Percentiles rank a stretch among this genome's conserved stretches.
These are phyloP conservation scores for Physeter macrocephalus DNA, from an alignment of 2,113 vertebrate genomes.

Conservation along the genomic window DNA sequence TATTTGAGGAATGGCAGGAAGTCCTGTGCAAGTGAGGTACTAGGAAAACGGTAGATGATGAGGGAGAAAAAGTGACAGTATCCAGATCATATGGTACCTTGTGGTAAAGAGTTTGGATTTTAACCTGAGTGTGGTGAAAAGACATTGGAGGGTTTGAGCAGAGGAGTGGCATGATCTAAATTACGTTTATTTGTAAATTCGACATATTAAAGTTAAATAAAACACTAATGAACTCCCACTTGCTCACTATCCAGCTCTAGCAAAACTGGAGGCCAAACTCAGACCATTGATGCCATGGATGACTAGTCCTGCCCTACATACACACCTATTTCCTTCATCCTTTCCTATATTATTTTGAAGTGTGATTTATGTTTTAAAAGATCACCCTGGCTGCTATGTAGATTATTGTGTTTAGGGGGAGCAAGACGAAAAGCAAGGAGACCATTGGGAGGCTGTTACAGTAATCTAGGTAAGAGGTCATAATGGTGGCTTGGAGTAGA, in stretches of 20 bases:
- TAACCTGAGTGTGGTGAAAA: background rate
- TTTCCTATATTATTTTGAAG: background rate
- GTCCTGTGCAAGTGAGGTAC: background rate
- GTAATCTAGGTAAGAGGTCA: background rate
- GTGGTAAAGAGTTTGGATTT: background rate
- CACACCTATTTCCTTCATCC: background rate
- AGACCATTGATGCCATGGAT: background rate
- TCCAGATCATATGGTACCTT: background rate
- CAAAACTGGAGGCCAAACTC: background rate
- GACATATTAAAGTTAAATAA: background rate
- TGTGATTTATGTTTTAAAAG: constrained; percentile 1
- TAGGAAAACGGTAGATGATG: background rate
- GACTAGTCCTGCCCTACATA: background rate
- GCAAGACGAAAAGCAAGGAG: background rate
- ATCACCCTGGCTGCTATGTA: background rate
- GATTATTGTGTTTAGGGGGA: background rate
- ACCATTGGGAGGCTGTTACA: background rate
- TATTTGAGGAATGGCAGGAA: background rate
- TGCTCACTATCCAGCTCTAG: background rate
- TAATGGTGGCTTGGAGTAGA: background rate
- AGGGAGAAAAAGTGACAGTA: background rate
- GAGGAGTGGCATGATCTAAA: background rate
- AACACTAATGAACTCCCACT: background rate
- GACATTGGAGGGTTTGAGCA: background rate
- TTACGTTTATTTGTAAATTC: background rate